phyloP scores from a whole-genome alignment of 2,113 vertebrate species.

The Sterrhoptilus dennistouni region DNA sequence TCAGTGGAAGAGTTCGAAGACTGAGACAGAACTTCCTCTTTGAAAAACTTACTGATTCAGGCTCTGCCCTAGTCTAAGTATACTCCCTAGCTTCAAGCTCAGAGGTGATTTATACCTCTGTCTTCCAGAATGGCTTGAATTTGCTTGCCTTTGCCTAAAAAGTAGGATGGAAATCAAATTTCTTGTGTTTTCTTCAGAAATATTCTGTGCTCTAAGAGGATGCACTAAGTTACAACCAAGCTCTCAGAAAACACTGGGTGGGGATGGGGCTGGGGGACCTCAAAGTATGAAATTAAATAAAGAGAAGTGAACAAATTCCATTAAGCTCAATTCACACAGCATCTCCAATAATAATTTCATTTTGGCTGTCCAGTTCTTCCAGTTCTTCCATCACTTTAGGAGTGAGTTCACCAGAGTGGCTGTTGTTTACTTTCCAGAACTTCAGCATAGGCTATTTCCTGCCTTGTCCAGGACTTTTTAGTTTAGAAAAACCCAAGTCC shows the following conservation, averaged over 20 bases:
- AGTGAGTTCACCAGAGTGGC: too few species aligned
- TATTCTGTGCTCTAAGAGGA: rapidly evolving
- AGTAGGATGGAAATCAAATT: not conserved
- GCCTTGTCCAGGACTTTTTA: not conserved
- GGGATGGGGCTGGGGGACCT: not conserved
- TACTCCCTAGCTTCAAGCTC: not conserved
- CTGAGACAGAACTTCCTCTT: not conserved
- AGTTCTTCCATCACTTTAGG: not conserved
- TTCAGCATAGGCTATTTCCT: not conserved
- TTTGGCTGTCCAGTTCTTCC: not conserved
- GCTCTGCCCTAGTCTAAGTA: not conserved
- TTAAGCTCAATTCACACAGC: not conserved
- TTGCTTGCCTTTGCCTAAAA: not conserved
- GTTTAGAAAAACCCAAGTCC: not conserved
- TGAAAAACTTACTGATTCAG: not conserved
- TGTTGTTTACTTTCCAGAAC: not conserved
- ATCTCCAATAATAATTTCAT: not conserved
- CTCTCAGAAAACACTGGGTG: not conserved
- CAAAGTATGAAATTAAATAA: not conserved
- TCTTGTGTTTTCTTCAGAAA: not conserved
- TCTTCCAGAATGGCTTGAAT: not conserved
- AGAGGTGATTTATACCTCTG: not conserved
- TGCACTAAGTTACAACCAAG: not conserved
- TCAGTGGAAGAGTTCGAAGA: not conserved
- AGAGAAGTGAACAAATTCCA: not conserved